These are phyloP conservation scores for Agrotis puta DNA, from an alignment of 2,888 invertebrate genomes.

Conservation along the genomic window DNA sequence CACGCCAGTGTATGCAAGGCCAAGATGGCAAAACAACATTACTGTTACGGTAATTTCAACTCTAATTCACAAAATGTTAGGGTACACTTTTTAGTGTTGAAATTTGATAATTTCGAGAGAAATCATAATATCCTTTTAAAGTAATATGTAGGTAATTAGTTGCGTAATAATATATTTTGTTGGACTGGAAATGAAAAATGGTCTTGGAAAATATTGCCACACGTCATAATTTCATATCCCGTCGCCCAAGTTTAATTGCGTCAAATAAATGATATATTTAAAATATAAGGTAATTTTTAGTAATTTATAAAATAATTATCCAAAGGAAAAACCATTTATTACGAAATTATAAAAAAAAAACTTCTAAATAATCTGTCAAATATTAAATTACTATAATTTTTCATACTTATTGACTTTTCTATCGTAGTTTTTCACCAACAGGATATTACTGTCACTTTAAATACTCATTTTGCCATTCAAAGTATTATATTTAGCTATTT, in stretches of 20 bases:
- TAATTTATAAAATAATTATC: background rate
- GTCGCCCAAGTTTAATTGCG: background rate
- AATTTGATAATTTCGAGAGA: slow-evolving; percentile 38
- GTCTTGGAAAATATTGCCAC: background rate
- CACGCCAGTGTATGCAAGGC: slow-evolving; percentile 58
- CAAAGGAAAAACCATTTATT: too few species aligned
- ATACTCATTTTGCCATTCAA: too few species aligned
- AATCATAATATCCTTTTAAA: slow-evolving; percentile 52
- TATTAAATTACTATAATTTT: too few species aligned
- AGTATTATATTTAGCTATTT: too few species aligned
- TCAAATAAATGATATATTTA: too few species aligned
- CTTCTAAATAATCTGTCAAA: background rate
- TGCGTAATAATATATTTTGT: slow-evolving; percentile 29
- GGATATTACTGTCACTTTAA: too few species aligned
- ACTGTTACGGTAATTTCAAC: slow-evolving; percentile 26
- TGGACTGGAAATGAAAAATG: background rate
- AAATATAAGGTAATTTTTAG: too few species aligned
- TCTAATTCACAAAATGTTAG: background rate
- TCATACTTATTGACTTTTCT: too few species aligned
- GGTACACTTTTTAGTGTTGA: background rate
- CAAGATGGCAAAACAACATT: slow-evolving; percentile 16
- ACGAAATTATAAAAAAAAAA: background rate
- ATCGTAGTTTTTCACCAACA: too few species aligned
- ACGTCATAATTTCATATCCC: background rate
- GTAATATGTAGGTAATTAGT: slow-evolving; percentile 39